Conservation (phyloP, 2,888 invertebrate species). For the Chrysotoxum bicinctum region DNA sequence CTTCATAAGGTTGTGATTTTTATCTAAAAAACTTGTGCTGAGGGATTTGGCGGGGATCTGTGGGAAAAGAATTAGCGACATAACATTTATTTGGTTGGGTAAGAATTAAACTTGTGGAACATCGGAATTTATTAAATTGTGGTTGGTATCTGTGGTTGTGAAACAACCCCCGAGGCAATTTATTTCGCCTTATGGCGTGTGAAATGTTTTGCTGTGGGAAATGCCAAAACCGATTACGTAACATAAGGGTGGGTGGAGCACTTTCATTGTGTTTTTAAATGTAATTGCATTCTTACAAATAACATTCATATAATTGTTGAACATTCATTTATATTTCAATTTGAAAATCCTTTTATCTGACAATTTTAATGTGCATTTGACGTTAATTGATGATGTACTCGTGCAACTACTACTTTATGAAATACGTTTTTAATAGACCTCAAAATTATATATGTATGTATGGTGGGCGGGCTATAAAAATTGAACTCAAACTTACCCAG, state of each 20-base stretch:
- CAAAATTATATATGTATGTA: too few species aligned
- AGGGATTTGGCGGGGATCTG: not conserved
- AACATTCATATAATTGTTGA: not conserved
- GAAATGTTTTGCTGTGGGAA: slow-evolving; percentile 22
- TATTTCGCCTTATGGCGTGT: slow-evolving; percentile 37
- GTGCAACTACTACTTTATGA: not conserved
- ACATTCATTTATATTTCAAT: not conserved
- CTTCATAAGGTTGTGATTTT: not conserved
- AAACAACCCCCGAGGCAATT: slow-evolving; percentile 4
- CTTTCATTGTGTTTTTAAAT: slow-evolving; percentile 22
- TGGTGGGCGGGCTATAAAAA: too few species aligned
- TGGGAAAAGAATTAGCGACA: slow-evolving; percentile 53
- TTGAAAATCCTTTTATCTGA: not conserved
- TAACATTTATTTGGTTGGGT: slow-evolving; percentile 45
- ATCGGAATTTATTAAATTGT: slow-evolving; percentile 62
- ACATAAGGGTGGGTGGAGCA: not conserved
- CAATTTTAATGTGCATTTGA: not conserved
- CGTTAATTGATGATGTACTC: not conserved
- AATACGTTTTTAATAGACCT: not conserved
- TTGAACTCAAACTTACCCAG: too few species aligned
- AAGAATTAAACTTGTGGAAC: slow-evolving; percentile 54
- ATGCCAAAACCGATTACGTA: not conserved
- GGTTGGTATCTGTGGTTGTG: slow-evolving; percentile 9
- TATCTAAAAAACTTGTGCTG: not conserved
- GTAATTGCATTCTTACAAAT: slow-evolving; percentile 24